Evolutionary conservation across 2,888 invertebrate species (phyloP).

Genomic region (Seira ritae): DNA sequence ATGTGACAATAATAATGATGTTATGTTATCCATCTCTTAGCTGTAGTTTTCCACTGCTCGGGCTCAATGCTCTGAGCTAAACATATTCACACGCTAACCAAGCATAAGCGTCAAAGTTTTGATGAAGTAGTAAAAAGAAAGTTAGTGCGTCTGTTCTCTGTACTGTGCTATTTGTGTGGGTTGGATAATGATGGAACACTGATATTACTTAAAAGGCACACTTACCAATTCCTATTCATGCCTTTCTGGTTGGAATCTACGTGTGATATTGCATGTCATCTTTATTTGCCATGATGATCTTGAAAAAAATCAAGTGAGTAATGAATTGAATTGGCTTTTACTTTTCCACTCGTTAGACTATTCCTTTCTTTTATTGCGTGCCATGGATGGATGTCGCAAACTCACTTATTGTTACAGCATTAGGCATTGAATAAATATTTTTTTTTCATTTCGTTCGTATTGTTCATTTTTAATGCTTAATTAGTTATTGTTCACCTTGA

Average conservation of each 20-base stretch:
- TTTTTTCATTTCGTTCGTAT: background rate
- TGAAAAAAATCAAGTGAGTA: background rate
- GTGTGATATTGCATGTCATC: constrained; percentile 2
- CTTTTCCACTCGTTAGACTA: constrained; percentile 36
- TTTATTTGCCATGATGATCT: background rate
- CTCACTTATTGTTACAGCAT: background rate
- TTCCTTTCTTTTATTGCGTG: constrained; percentile 14
- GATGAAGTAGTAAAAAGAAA: background rate
- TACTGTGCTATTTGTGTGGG: background rate
- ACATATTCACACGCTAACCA: background rate
- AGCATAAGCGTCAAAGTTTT: background rate
- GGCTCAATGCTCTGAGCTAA: background rate
- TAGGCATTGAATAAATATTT: background rate
- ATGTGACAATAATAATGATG: constrained; percentile 42
- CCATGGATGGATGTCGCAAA: no score
- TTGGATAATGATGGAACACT: background rate
- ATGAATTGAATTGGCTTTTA: constrained; percentile 30
- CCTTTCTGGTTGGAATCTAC: background rate
- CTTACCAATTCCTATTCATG: background rate
- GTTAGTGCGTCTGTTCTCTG: background rate
- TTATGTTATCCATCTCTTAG: background rate
- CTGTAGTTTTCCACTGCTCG: constrained; percentile 41
- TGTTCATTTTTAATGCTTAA: constrained; percentile 52
- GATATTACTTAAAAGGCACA: constrained; percentile 5
- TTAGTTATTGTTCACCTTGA: constrained; percentile 45